Evolutionary conservation across 2,888 invertebrate genomes (phyloP), one percentile per base, ranked within the genome.

Genomic region (Ormyrus nitidulus): DNA sequence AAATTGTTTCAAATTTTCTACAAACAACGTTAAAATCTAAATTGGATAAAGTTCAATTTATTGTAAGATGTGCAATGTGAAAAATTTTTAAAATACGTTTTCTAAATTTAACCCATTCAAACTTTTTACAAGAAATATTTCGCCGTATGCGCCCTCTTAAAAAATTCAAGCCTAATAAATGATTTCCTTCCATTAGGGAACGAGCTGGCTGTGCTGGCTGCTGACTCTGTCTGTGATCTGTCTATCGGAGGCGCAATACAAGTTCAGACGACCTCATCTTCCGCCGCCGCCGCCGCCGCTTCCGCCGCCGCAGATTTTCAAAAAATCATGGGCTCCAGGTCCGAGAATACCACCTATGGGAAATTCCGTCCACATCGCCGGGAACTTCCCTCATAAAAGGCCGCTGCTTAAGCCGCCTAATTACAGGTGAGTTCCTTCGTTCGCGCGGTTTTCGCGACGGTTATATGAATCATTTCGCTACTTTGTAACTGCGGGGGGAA

Each of bases 251-350:
- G 89, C 87, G 6, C 86, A 89, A 72, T 89, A 89, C 83, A 91
- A 90, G 81, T 84, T 89, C 54, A 86, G 91, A 78, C 88, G 90
- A 59, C 91, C 91, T 5, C 87, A 85, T 5, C 66, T 85, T 5
- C 84, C 89, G 51, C 87, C 87, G 13, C 85, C 88, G 34, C 88
- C 87, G 34, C 85, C 88, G 46, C 86, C 87, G 44, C 87, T 87
- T 3, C 87, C 86, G 54, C 81, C 85, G 11, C 85, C 86, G 13
- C 89, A 86, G 71, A 84, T 90, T 44, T 87, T 81, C 77, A 89
- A 89, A 65, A 88, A 89, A 76, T 82, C 87, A 51, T 89, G 89
- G 87, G 87, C 88, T 1, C 87, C 89, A 0, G 83, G 83, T 11
- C 87, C 86, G 56, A 85, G 89, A 80, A 87, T 89, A 73, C 79